phyloP scores from a whole-genome alignment of 2,797 vertebrate genomes.

The Hydrophis major region DNA sequence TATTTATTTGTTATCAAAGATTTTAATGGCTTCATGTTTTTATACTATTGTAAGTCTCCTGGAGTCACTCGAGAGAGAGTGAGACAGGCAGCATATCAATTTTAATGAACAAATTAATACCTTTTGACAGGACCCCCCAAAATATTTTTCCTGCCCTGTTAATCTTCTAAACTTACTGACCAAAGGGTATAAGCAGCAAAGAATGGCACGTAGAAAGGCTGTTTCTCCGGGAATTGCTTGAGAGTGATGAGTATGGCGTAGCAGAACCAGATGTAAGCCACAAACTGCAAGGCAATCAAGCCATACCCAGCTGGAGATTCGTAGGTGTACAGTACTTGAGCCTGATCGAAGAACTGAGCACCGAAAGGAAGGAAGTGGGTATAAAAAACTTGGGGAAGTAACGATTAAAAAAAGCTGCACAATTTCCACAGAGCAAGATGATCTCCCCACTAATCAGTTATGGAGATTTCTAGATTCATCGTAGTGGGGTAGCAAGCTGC shows the following conservation, averaged over 20 bases:
- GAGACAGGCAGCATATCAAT: not conserved
- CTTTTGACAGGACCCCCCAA: not conserved
- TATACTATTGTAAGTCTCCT: not conserved
- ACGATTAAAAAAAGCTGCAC: not conserved
- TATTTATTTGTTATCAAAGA: not conserved
- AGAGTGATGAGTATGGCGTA: conserved; percentile 88
- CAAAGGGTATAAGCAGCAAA: conserved; percentile 91
- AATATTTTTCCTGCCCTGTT: no score
- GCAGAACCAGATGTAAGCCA: conserved; percentile 93
- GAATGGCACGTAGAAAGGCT: conserved; percentile 91
- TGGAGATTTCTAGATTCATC: not conserved
- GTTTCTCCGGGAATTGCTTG: conserved; percentile 89
- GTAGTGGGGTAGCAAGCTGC: not conserved
- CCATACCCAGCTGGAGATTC: conserved; percentile 91
- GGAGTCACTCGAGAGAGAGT: not conserved
- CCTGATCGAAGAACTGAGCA: conserved; percentile 89
- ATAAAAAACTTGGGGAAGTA: not conserved
- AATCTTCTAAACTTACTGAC: conserved; percentile 69
- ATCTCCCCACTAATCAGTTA: not conserved
- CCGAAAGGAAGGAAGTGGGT: not conserved
- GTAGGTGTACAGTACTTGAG: conserved; percentile 88
- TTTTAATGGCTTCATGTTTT: not conserved
- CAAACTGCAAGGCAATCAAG: conserved; percentile 86
- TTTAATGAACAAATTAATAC: not conserved
- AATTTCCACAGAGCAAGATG: not conserved